Percentiles rank a stretch among this genome's conserved stretches.
These are phyloP conservation scores for Paramormyrops hopkinsi DNA, from an alignment of 2,797 vertebrate genomes.

Conservation along the genomic window DNA sequence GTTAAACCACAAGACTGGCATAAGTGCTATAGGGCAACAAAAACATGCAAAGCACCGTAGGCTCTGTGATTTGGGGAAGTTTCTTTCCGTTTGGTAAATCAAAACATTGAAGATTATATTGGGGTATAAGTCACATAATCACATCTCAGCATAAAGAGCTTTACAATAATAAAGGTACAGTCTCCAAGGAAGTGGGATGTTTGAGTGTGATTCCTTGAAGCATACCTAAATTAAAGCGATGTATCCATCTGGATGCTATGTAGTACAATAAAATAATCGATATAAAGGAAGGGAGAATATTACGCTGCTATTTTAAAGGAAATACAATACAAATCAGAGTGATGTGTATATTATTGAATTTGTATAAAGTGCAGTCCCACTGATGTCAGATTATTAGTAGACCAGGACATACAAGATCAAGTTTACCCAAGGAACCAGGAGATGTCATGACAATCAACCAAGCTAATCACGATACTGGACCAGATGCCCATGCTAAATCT, in stretches of 20 bases:
- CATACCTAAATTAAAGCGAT: not conserved
- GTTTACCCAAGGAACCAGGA: not conserved
- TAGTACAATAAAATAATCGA: not conserved
- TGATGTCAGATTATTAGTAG: not conserved
- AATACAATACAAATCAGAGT: not conserved
- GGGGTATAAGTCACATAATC: not conserved
- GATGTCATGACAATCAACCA: not conserved
- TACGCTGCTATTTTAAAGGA: not conserved
- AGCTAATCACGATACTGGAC: not conserved
- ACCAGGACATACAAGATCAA: not conserved
- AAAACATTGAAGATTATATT: not conserved
- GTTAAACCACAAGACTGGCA: not conserved
- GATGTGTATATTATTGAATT: not conserved
- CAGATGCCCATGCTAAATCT: not conserved
- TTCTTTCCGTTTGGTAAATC: not conserved
- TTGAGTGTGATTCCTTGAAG: not conserved
- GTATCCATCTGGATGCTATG: not conserved
- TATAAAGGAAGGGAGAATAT: not conserved
- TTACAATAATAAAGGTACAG: not conserved
- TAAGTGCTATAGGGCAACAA: not conserved
- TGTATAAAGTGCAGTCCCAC: conserved; percentile 2
- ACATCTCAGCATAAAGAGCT: not conserved
- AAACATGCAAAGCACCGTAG: not conserved
- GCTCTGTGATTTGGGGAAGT: not conserved
- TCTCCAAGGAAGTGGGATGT: not conserved